phyloP scores from a whole-genome alignment of 2,113 vertebrate genomes.

The Brachypodius melanocephalos region DNA sequence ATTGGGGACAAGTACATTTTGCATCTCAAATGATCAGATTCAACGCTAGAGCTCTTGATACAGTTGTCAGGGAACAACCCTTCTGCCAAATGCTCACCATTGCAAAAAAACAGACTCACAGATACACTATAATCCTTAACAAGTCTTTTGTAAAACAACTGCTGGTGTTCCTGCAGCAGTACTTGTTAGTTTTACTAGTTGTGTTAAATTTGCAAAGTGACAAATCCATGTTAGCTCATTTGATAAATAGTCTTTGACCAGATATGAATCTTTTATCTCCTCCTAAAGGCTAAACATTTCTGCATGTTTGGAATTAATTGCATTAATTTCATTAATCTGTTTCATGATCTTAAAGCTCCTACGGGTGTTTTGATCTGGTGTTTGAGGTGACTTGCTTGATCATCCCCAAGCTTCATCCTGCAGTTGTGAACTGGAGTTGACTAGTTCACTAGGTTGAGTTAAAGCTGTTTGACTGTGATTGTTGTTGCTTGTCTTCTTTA shows the following conservation, averaged over 20 bases:
- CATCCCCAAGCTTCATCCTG: slow-evolving; percentile 2
- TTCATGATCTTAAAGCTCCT: slow-evolving; percentile 28
- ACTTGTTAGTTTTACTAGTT: not conserved
- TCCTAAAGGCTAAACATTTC: slow-evolving; percentile 53
- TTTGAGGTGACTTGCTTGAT: slow-evolving; percentile 27
- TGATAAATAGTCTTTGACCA: slow-evolving; percentile 27
- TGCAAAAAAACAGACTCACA: accelerated
- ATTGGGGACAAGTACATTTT: not conserved
- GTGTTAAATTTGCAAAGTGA: slow-evolving; percentile 1
- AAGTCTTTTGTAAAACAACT: not conserved
- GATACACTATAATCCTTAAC: not conserved
- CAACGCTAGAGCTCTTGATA: not conserved
- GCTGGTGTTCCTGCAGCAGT: not conserved
- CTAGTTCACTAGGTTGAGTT: slow-evolving; percentile 60
- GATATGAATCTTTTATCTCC: not conserved
- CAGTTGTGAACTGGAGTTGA: slow-evolving; percentile 71
- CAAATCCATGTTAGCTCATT: not conserved
- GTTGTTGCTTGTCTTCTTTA: slow-evolving; percentile 64
- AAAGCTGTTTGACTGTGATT: slow-evolving; percentile 63
- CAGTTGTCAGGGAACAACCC: not conserved
- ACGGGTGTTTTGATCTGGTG: slow-evolving; percentile 11
- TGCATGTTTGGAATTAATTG: slow-evolving; percentile 49
- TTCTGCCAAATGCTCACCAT: not conserved
- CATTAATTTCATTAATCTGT: slow-evolving; percentile 57
- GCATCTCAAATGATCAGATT: not conserved